Evolutionary conservation across 1,140 invertebrate species (phyloP).

Genomic region (Thereuonema tuberculata): DNA sequence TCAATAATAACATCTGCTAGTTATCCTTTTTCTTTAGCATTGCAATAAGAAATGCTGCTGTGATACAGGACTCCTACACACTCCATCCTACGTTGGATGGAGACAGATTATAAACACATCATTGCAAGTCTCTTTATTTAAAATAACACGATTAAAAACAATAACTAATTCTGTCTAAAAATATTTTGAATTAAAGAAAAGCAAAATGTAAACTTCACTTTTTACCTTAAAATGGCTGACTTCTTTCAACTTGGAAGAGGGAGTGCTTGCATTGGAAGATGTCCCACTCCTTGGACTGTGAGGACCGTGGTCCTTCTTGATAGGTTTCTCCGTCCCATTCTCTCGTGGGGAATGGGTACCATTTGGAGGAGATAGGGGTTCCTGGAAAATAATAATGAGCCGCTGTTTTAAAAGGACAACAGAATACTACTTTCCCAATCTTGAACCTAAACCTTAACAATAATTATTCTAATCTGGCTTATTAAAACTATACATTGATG

Average conservation of each 20-base stretch:
- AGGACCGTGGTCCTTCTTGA: conserved; percentile 56
- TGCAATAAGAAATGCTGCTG: no score
- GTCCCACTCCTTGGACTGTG: conserved; percentile 53
- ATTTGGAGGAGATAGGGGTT: conserved; percentile 7
- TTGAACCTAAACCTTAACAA: no score
- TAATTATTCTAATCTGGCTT: no score
- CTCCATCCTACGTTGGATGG: not conserved
- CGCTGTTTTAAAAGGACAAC: not conserved
- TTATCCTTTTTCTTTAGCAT: no score
- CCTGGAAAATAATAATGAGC: not conserved
- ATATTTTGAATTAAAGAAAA: not conserved
- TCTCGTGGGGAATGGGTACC: conserved; percentile 48
- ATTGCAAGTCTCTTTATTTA: no score
- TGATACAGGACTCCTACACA: no score
- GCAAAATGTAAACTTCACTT: not conserved
- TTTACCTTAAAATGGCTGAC: no score
- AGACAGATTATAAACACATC: not conserved
- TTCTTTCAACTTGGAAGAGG: conserved; percentile 82
- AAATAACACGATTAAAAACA: no score
- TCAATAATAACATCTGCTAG: no score
- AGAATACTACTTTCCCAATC: no score
- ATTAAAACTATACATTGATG: no score
- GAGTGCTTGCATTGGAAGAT: conserved; percentile 62
- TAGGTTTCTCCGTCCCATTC: conserved; percentile 55
- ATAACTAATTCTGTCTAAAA: no score